phyloP scores from a whole-genome alignment of 1,140 invertebrate species.

The Phenacoccus solenopsis region DNA sequence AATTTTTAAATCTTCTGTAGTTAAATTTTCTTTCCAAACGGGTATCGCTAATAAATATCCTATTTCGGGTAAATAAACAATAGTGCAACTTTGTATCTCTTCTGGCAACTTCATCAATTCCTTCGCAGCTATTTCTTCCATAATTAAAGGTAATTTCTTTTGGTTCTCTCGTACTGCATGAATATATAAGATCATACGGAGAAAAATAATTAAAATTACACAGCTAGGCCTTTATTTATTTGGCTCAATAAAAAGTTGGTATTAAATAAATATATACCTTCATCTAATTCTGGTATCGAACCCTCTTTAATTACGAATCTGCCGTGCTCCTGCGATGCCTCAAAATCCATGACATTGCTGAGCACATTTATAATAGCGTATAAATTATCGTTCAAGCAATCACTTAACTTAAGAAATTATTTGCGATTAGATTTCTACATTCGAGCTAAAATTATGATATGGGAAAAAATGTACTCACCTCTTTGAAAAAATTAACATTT shows the following conservation, averaged over 20 bases:
- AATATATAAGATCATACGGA: too few relatives aligned
- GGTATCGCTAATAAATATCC: slow-evolving; percentile 62
- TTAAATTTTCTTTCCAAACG: slow-evolving; percentile 41
- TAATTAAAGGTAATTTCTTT: slow-evolving; percentile 18
- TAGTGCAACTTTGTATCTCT: slow-evolving; percentile 52
- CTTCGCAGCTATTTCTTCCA: slow-evolving; percentile 22
- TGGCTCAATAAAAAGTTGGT: neutral
- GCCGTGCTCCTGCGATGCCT: slow-evolving; percentile 31
- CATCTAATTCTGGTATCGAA: slow-evolving; percentile 15
- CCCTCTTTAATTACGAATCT: slow-evolving; percentile 18
- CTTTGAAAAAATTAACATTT: neutral
- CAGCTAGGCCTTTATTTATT: neutral
- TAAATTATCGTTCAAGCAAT: slow-evolving; percentile 34
- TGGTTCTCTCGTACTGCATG: slow-evolving; percentile 22
- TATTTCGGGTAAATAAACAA: slow-evolving; percentile 67
- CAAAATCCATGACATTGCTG: slow-evolving; percentile 38
- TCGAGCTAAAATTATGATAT: neutral
- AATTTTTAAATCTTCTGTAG: slow-evolving; percentile 39
- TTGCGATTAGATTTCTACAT: too few relatives aligned
- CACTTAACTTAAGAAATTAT: slow-evolving; percentile 31
- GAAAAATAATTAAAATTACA: too few relatives aligned
- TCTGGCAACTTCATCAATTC: slow-evolving; percentile 51
- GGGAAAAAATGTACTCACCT: neutral
- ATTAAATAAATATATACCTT: neutral
- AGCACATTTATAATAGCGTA: slow-evolving; percentile 31